Evolutionary conservation across 2,113 vertebrate genomes (phyloP).

Genomic region (Calyptommatus sinebrachiatus): DNA sequence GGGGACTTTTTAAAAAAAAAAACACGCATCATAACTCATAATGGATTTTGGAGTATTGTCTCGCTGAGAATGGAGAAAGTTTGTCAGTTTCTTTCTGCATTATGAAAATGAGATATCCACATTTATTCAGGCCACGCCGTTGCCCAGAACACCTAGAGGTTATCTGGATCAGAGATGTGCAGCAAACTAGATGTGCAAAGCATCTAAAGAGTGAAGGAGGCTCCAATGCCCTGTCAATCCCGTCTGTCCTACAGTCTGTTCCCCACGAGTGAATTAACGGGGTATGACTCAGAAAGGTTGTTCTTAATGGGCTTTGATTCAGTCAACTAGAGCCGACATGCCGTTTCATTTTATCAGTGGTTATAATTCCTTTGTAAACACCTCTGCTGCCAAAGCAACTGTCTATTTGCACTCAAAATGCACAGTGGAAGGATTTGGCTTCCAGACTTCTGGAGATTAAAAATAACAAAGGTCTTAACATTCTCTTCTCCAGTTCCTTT

Average conservation of each 20-base stretch:
- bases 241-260: slow-evolving; percentile 19
- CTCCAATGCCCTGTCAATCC: background rate
- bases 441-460: slow-evolving; percentile 38
- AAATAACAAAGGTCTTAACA: slow-evolving; percentile 39
- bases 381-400: slow-evolving; percentile 49
- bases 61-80: background rate
- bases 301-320: slow-evolving; percentile 14
- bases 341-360: slow-evolving; percentile 22
- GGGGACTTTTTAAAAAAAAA: background rate
- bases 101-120: background rate
- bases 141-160: background rate
- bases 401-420: slow-evolving; percentile 53
- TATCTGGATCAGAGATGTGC: too few relatives aligned
- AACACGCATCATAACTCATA: too few relatives aligned
- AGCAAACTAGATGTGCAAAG: too few relatives aligned
- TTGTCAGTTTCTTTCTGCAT: background rate
- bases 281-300: slow-evolving; percentile 34
- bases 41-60: background rate
- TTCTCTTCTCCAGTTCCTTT: slow-evolving; percentile 32
- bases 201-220: background rate
- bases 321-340: slow-evolving; percentile 17
- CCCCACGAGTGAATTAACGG: slow-evolving; percentile 35
- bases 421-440: slow-evolving; percentile 48
- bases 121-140: too few relatives aligned
- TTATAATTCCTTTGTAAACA: slow-evolving; percentile 48